Conservation (phyloP, 1,140 invertebrate genomes). For the Drosophila saltans region DNA sequence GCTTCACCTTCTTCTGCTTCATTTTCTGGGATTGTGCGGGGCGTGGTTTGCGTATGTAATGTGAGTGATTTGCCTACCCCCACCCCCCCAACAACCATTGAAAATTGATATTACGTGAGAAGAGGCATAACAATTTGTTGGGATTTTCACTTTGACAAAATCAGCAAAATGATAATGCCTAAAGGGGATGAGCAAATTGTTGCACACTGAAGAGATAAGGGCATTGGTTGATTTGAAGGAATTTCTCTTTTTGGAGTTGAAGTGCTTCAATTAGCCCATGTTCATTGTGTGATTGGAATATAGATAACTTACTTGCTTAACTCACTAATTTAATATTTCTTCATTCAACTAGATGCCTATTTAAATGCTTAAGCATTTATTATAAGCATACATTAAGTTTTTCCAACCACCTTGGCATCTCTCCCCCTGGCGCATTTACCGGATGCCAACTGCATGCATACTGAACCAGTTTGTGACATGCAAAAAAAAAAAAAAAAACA, state of each 20-base stretch:
- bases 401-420: neutral
- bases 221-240: neutral
- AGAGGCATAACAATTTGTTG: slow-evolving; percentile 7
- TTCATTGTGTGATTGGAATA: slow-evolving; percentile 9
- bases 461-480: slow-evolving; percentile 22
- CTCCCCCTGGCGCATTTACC: neutral
- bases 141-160: slow-evolving; percentile 11
- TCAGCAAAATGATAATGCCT: slow-evolving; percentile 4
- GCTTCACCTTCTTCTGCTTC: neutral
- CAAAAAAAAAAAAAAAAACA: slow-evolving; percentile 1
- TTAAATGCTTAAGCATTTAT: slow-evolving; percentile 21
- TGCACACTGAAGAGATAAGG: neutral
- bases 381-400: neutral
- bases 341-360: slow-evolving; percentile 3
- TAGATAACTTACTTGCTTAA: neutral
- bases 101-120: slow-evolving; percentile 23
- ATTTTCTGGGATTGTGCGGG: neutral
- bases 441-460: slow-evolving; percentile 15
- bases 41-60: slow-evolving; percentile 18
- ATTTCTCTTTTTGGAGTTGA: neutral
- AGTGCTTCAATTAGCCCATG: slow-evolving; percentile 16
- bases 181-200: slow-evolving; percentile 3
- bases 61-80: slow-evolving; percentile 10
- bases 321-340: neutral
- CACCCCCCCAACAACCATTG: neutral